phyloP scores from a whole-genome alignment of 2,888 invertebrate species.

The Coenonympha glycerion region DNA sequence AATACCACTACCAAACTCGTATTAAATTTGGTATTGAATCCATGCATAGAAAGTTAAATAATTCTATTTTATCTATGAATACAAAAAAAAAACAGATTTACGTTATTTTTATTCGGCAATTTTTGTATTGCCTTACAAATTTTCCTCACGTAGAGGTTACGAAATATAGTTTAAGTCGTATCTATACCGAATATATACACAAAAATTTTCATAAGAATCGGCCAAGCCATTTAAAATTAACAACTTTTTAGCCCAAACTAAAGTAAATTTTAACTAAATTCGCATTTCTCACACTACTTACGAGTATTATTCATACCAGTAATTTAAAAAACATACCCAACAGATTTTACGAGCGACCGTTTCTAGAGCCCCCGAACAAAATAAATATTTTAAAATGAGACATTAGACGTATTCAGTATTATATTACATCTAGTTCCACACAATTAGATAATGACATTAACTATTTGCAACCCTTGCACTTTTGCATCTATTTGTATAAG shows the following conservation, averaged over 20 bases:
- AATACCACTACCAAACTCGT: too few relatives aligned
- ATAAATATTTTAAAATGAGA: slow-evolving; percentile 26
- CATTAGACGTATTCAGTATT: slow-evolving; percentile 30
- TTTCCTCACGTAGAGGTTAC: too few relatives aligned
- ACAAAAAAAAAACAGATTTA: too few relatives aligned
- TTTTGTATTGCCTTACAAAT: too few relatives aligned
- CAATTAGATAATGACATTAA: slow-evolving; percentile 50
- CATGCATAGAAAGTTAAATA: too few relatives aligned
- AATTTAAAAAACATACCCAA: slow-evolving; percentile 7
- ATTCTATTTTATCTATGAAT: too few relatives aligned
- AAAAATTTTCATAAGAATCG: too few relatives aligned
- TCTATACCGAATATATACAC: too few relatives aligned
- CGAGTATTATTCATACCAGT: not conserved
- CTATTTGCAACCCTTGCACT: slow-evolving; percentile 71
- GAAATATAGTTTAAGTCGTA: too few relatives aligned
- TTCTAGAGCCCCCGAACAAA: slow-evolving; percentile 12
- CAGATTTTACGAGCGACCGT: slow-evolving; percentile 7
- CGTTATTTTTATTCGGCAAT: too few relatives aligned
- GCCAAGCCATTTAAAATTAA: not conserved
- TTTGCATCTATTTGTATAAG: slow-evolving; percentile 45
- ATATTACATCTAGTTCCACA: slow-evolving; percentile 58
- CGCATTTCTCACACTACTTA: not conserved
- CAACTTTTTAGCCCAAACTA: not conserved
- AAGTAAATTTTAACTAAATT: too few relatives aligned
- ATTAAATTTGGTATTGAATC: too few relatives aligned